A percentile compares a stretch with the other conserved stretches of the same genome.
phyloP scores from a whole-genome alignment of 1,140 invertebrate genomes.

The Musca vetustissima region DNA sequence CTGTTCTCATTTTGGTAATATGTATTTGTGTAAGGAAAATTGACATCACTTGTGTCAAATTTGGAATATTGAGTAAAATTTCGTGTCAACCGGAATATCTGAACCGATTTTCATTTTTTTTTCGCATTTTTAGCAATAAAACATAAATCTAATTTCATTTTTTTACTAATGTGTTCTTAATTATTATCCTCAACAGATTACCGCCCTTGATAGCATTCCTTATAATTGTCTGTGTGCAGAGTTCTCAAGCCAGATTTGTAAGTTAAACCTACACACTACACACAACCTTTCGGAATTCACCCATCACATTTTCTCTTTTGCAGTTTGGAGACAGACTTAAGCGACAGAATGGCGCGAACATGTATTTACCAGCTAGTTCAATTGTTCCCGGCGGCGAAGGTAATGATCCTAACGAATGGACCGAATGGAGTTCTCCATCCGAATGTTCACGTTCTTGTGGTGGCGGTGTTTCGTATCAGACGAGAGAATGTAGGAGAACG shows the following conservation, averaged over 20 bases:
- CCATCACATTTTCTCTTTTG: background rate
- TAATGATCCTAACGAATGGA: conserved; percentile 61
- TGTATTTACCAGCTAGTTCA: conserved; percentile 68
- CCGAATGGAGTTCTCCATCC: conserved; percentile 73
- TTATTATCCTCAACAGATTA: conserved; percentile 37
- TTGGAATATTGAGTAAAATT: too few species aligned
- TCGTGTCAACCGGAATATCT: too few species aligned
- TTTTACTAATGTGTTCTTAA: too few species aligned
- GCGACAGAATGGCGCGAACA: conserved; percentile 69
- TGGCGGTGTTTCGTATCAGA: conserved; percentile 81
- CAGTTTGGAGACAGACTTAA: conserved; percentile 66
- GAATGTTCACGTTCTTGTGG: conserved; percentile 86
- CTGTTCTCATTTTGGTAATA: too few species aligned
- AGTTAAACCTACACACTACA: conserved; percentile 36
- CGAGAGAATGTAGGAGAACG: conserved; percentile 67
- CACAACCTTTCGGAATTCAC: background rate
- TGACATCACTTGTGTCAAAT: too few species aligned
- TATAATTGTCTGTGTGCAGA: conserved; percentile 40
- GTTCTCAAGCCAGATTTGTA: conserved; percentile 52
- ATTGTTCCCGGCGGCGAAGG: conserved; percentile 68
- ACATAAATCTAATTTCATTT: too few species aligned
- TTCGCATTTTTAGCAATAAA: too few species aligned
- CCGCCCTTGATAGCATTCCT: conserved; percentile 54
- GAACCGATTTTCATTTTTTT: too few species aligned
- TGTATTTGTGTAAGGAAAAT: too few species aligned